Evolutionary conservation across 2,113 vertebrate genomes (phyloP).

Genomic region (Diglossa brunneiventris): DNA sequence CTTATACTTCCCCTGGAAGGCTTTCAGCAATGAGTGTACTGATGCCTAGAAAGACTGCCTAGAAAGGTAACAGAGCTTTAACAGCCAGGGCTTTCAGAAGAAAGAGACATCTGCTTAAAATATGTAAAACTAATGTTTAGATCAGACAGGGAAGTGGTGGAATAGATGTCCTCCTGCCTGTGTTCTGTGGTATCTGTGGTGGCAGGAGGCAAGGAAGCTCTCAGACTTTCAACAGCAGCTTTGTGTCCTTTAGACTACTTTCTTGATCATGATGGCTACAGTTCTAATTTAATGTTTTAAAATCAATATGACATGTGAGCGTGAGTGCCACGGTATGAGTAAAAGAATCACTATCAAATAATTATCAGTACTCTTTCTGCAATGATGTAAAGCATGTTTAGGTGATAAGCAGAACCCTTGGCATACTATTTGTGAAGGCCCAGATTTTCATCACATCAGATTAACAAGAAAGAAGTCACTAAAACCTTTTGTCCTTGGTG

Average conservation of each 20-base stretch:
- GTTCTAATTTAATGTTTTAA: background rate
- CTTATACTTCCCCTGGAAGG: background rate
- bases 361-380: background rate
- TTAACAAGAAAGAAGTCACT: background rate
- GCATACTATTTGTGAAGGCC: background rate
- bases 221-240: background rate
- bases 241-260: background rate
- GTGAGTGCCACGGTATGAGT: rapidly evolving
- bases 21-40: background rate
- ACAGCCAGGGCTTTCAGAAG: background rate
- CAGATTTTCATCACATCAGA: background rate
- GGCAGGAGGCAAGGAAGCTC: background rate
- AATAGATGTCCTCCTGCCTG: background rate
- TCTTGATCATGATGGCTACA: background rate
- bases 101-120: background rate
- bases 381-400: background rate
- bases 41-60: background rate
- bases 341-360: background rate
- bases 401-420: background rate
- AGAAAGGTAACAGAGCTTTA: background rate
- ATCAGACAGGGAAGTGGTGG: background rate
- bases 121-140: background rate
- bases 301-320: background rate
- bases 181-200: background rate
- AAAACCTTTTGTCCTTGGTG: background rate